These are phyloP conservation scores for Vanessa tameamea DNA, from an alignment of 1,140 invertebrate genomes.

Conservation along the genomic window DNA sequence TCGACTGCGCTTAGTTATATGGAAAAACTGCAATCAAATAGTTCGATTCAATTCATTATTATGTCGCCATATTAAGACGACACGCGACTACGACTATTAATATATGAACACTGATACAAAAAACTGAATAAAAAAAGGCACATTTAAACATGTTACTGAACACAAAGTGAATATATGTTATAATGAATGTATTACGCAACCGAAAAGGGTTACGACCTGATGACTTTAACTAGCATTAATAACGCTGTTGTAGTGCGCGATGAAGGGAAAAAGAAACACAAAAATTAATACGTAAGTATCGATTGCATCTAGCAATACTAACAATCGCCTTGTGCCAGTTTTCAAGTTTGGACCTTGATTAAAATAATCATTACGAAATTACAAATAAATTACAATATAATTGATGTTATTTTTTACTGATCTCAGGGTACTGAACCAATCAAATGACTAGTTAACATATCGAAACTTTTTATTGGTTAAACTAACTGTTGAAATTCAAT, in stretches of 20 bases:
- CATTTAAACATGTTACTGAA: too few relatives aligned
- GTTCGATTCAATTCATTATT: background rate
- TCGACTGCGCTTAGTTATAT: background rate
- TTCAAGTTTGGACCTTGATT: constrained; percentile 22
- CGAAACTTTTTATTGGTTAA: too few relatives aligned
- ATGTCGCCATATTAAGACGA: too few relatives aligned
- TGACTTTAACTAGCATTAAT: constrained; percentile 20
- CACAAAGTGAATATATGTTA: too few relatives aligned
- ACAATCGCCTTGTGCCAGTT: constrained; percentile 27
- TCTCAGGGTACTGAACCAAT: background rate
- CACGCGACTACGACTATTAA: too few relatives aligned
- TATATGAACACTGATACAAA: too few relatives aligned
- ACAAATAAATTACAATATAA: constrained; percentile 14
- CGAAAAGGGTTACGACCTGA: constrained; percentile 21
- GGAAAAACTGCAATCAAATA: background rate
- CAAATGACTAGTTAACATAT: too few relatives aligned
- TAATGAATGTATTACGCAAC: constrained; percentile 10
- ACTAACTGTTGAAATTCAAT: too few relatives aligned
- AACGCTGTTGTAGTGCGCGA: background rate
- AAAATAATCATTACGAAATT: constrained; percentile 26
- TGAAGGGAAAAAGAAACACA: constrained; percentile 13
- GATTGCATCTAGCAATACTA: constrained; percentile 10
- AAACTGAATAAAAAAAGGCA: too few relatives aligned
- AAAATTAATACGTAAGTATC: constrained; percentile 11
- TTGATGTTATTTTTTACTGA: background rate